These are phyloP conservation scores for Phoenicopterus ruber DNA, from an alignment of 2,113 vertebrate genomes.

Conservation along the genomic window DNA sequence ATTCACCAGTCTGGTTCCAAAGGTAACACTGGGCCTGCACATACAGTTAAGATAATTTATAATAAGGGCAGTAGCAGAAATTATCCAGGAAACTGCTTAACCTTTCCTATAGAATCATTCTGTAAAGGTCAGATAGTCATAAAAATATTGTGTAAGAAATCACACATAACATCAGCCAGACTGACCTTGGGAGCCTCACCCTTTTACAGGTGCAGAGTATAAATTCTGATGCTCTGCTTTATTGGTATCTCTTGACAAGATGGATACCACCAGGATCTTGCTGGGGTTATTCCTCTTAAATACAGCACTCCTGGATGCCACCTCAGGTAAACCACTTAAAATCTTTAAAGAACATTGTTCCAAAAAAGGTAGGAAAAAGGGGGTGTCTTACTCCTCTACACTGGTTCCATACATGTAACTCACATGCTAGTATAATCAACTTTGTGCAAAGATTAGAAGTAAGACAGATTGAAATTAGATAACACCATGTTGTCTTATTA, in stretches of 20 bases:
- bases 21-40: neutral
- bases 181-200: neutral
- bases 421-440: neutral
- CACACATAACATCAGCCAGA: neutral
- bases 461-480: neutral
- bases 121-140: neutral
- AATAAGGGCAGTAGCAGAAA: neutral
- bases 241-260: neutral
- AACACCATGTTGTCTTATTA: neutral
- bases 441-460: neutral
- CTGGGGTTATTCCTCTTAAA: neutral
- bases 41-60: neutral
- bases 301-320: neutral
- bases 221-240: neutral
- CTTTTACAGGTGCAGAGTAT: neutral
- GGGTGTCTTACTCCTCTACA: rapidly evolving
- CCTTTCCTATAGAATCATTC: neutral
- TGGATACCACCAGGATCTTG: neutral
- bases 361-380: neutral
- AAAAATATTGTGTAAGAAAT: neutral
- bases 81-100: neutral
- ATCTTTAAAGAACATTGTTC: neutral
- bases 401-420: neutral
- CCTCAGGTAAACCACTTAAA: neutral
- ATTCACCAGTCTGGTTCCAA: neutral